Percentiles rank a stretch among this genome's conserved stretches.
Evolutionary conservation across 2,113 vertebrate species (phyloP).

Genomic region (Macquaria australasica): DNA sequence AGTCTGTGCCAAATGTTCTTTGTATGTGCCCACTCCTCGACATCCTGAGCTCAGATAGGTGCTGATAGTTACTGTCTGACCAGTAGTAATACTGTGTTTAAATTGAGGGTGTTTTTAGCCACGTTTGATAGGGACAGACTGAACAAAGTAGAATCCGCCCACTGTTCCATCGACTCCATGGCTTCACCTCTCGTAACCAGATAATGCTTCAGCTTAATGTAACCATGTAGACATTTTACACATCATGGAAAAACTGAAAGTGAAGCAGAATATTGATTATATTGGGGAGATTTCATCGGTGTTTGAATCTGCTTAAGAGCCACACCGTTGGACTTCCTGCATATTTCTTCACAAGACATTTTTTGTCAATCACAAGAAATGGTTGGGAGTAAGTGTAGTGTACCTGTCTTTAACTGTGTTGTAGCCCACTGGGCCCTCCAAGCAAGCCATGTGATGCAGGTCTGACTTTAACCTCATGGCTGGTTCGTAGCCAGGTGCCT

Average conservation of each 20-base stretch:
- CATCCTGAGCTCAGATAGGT: constrained; percentile 25
- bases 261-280: not conserved
- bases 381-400: not conserved
- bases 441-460: not conserved
- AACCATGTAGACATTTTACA: not conserved
- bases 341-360: not conserved
- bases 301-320: not conserved
- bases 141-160: not conserved
- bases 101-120: not conserved
- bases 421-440: not conserved
- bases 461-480: constrained; percentile 34
- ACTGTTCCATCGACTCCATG: not conserved
- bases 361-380: too few relatives aligned
- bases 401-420: not conserved
- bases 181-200: not conserved
- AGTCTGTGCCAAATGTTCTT: constrained; percentile 47
- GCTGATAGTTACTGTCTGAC: not conserved
- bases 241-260: not conserved
- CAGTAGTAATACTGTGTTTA: not conserved
- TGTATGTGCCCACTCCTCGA: constrained; percentile 10
- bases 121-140: not conserved
- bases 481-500: constrained; percentile 49
- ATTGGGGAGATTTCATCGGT: not conserved
- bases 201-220: not conserved
- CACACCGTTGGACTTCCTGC: not conserved